Evolutionary conservation across 1,140 invertebrate species (phyloP), one percentile per base, ranked within the genome.

Genomic region (Drosophila grimshawi): DNA sequence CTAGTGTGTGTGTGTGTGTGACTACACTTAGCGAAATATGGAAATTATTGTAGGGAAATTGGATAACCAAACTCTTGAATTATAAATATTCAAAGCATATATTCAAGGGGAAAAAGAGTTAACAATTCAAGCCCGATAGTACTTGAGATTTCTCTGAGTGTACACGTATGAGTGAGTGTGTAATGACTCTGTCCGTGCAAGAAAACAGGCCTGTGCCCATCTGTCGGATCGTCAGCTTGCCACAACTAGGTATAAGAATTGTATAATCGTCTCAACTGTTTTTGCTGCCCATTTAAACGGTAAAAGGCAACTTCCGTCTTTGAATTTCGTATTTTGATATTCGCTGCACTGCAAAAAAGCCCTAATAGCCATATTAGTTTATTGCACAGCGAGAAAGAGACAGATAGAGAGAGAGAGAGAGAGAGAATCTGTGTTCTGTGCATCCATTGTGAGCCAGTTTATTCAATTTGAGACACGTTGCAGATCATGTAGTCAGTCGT

Each of bases 231-330:
- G 43, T 51, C 55, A 69, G 55, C 61, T 65, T 35, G 57, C 8
- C 37, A 52, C 32, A 49, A 67, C 32, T 32, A 53, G 33, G 11
- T 35, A 41, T 39, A 72, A 49, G 45, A 32, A 49, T 49, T 32
- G 57, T 61, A 69, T 63, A 60, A 64, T 65, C 60, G 60, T 45
- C 39, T 45, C 45, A 62, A 68, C 70, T 45, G 52, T 71, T 64
- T 43, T 65, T 43, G 10, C 39, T 11, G 30, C 10, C 43, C 51
- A 74, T 62, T 74, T 72, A 61, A 72, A 72, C 74, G 68, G 69
- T 71, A 73, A 81, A 86, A 80, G 82, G 53, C 66, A 75, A 90
- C 85, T 88, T 88, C 86, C 85, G 85, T 88, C 86, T 88, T 88
- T 70, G 57, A 69, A 51, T 41, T 62, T 57, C 30, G 48, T 55